Conservation (phyloP, 2,113 vertebrate genomes). For the Carollia perspicillata region DNA sequence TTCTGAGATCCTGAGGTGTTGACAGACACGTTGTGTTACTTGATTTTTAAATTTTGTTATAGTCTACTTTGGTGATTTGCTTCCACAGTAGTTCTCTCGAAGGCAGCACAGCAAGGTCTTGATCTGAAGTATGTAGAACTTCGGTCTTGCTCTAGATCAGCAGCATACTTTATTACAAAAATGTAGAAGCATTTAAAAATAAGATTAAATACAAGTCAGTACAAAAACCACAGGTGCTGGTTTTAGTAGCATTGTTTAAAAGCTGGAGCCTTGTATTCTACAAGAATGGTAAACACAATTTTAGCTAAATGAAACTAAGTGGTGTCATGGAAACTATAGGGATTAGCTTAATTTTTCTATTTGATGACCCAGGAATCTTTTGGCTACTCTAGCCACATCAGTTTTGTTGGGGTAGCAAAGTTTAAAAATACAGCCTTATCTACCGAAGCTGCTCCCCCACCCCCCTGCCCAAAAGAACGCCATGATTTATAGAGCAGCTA, state of each 20-base stretch:
- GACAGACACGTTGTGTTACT: background rate
- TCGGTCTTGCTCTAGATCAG: constrained; percentile 1
- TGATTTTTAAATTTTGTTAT: background rate
- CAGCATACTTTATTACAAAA: constrained; percentile 21
- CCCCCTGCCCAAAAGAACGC: background rate
- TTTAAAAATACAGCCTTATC: background rate
- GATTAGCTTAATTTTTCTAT: background rate
- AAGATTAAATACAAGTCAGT: background rate
- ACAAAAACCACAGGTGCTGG: constrained; percentile 11
- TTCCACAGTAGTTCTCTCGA: background rate
- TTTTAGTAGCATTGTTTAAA: background rate
- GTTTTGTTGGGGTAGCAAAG: background rate
- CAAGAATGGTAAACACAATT: background rate
- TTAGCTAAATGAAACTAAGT: background rate
- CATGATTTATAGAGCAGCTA: background rate
- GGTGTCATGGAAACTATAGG: background rate
- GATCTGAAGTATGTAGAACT: background rate
- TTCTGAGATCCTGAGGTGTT: background rate
- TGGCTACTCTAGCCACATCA: background rate
- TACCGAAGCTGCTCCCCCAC: background rate
- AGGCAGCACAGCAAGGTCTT: background rate
- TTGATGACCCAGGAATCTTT: background rate
- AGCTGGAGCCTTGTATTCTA: background rate
- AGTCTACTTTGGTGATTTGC: background rate
- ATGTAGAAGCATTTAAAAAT: constrained; percentile 22